Conservation (phyloP, 2,797 vertebrate genomes). For the Liparis tanakae region DNA sequence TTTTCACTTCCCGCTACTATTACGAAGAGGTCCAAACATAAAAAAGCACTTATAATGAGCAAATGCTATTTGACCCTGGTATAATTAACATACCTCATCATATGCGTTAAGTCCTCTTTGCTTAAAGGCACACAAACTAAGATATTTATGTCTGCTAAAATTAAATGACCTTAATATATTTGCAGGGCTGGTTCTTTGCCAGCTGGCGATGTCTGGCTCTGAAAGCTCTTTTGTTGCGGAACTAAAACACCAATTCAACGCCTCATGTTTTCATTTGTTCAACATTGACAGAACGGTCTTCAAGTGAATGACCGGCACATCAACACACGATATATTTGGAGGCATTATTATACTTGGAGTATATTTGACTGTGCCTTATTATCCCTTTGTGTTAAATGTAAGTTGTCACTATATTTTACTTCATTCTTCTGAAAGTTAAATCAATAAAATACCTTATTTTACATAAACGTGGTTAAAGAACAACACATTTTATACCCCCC, state of each 20-base stretch:
- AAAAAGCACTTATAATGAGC: slow-evolving; percentile 58
- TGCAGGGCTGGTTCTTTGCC: slow-evolving; percentile 35
- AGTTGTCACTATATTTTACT: not conserved
- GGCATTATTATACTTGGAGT: not conserved
- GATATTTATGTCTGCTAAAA: slow-evolving; percentile 54
- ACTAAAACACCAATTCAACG: slow-evolving; percentile 35
- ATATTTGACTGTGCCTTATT: not conserved
- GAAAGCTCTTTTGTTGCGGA: slow-evolving; percentile 51
- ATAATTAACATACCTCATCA: slow-evolving; percentile 52
- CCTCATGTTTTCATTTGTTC: slow-evolving; percentile 27
- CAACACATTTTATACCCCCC: slow-evolving; percentile 13
- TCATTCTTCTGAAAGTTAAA: not conserved
- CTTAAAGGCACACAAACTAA: slow-evolving; percentile 51
- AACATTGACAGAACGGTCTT: slow-evolving; percentile 1
- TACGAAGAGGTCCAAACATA: slow-evolving; percentile 21
- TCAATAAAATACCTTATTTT: not conserved
- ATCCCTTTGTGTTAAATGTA: not conserved
- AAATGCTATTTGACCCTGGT: slow-evolving; percentile 58
- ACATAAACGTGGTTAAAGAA: not conserved
- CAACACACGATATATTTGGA: slow-evolving; percentile 1
- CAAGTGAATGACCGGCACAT: slow-evolving; percentile 15
- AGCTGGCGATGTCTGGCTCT: slow-evolving; percentile 48
- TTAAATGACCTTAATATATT: slow-evolving; percentile 46
- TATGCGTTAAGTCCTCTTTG: slow-evolving; percentile 57
- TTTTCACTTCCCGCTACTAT: slow-evolving; percentile 14